A percentile compares a stretch with the other conserved stretches of the same genome.
Evolutionary conservation across 2,797 vertebrate genomes (phyloP).

Genomic region (Podargus strigoides): DNA sequence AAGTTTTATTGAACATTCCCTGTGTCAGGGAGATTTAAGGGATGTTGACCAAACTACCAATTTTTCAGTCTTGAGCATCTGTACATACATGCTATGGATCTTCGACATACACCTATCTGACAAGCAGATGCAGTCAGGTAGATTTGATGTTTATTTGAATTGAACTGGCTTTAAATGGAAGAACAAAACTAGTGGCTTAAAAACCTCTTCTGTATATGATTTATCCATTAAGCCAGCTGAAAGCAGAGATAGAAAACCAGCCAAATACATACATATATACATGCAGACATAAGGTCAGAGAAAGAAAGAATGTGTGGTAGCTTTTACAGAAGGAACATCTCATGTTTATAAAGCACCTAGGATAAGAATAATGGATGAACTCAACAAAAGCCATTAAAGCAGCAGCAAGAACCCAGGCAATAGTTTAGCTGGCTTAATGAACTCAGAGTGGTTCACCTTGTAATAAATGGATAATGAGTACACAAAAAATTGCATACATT

Average conservation of each 20-base stretch:
- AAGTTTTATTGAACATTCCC: not conserved
- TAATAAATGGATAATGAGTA: constrained; percentile 43
- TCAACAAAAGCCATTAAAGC: constrained; percentile 30
- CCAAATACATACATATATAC: not conserved
- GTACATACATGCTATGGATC: not conserved
- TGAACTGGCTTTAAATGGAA: not conserved
- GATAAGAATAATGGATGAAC: constrained; percentile 7
- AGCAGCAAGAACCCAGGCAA: not conserved
- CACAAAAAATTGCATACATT: constrained; percentile 18
- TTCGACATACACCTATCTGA: not conserved
- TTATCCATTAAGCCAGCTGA: constrained; percentile 17
- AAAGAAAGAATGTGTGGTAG: not conserved
- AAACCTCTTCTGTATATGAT: not conserved
- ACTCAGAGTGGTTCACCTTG: not conserved
- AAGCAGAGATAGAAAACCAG: not conserved
- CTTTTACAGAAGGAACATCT: not conserved
- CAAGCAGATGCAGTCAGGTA: constrained; percentile 7
- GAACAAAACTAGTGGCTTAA: not conserved
- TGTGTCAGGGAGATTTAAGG: not conserved
- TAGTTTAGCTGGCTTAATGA: not conserved
- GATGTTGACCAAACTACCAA: not conserved
- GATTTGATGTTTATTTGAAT: constrained; percentile 9
- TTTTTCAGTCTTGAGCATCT: accelerated
- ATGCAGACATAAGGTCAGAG: not conserved
- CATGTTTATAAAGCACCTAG: not conserved